Base-by-base conservation (phyloP, 2,888 invertebrate genomes). In the Escarpia spicata region DNA sequence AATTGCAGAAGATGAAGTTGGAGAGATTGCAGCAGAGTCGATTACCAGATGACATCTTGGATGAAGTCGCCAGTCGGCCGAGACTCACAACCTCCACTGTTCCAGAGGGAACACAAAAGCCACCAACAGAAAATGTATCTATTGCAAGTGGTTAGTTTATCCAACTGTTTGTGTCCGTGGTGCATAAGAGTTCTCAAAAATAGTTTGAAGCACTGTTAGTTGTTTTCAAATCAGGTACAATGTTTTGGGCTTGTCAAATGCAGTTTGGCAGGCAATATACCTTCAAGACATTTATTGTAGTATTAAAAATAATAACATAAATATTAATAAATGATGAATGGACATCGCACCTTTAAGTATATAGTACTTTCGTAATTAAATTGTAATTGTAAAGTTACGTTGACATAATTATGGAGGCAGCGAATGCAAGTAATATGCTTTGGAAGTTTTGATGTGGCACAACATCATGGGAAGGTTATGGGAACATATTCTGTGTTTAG, bases 11-110 rank as follows among this genome's bases (percentile, higher is more conserved):
- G n/a, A 75, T 19, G n/a, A 75, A 75, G n/a, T 26, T 75, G 75
- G 75, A 75, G 75, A 75, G 75, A 75, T 26, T 75, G 75, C 75
- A 75, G 75, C 75, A 26, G 75, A 75, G 75, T 75, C 75, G 75
- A 6, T 26, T 75, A 75, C 75, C 75, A 75, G 75, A 75, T 6
- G 75, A 75, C n/a, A n/a, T 75, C 4, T 26, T 75, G 75, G 75
- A 75, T 3, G 75, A 75, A 75, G 75, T 75, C 26, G 75, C 75
- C 75, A 75, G 1, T 26, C 0, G 75, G 19, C 75, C 75, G 0
- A 19, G 26, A 75, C 19, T 26, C 3, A 75, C n/a, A 6, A 26
- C 26, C 26, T 75, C 75, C 15, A n/a, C 75, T 75, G 75, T 26
- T 75, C 75, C 75, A 75, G 75, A 75, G 19, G 75, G 19, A n/a